Base-by-base conservation (phyloP, 2,888 invertebrate species). In the Tenthredo notha region DNA sequence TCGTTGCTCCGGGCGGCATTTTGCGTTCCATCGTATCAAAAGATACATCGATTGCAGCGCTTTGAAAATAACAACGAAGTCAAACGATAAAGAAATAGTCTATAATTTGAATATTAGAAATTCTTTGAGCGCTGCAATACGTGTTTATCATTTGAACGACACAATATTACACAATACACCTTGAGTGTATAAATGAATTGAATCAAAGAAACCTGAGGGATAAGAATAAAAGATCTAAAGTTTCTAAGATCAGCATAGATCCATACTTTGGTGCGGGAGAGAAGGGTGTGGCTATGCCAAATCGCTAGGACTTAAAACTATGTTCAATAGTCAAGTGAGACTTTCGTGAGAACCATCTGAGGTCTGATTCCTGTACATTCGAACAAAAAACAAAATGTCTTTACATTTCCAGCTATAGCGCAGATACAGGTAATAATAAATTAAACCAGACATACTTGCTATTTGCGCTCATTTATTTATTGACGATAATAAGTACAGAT, bases 301-400 rank as follows among this genome's bases (percentile, higher is more conserved):
- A 90, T 89, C 89, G 88, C 91, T 91, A 91, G 90, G 90, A 90
- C 88, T 91, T 67, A 67, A 25, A 91, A 90, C 92, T 92, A 89
- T 75, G 84, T 85, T 85, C 86, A 89, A 89, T 88, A 89, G 90
- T 90, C 88, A 88, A 90, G 91, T 92, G 92, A 93, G 92, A 92
- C 92, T 92, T 91, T 91, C 91, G 92, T 91, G 91, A 91, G 91
- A 93, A 93, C 93, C 93, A 93, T 93, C 93, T 92, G 93, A 93
- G 93, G 92, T 92, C 92, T 93, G 93, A 93, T 92, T 92, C 93
- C 93, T 93, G 92, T 93, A 93, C 93, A 93, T 93, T 93, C 90
- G 91, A 88, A 85, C 85, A 87, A 87, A 87, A 74, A 40, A 74
- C 40, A 90, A 92, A 92, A 92, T 92, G 91, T 92, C 92, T 93